Evolutionary conservation across 2,113 vertebrate species (phyloP).

Genomic region (Arizona elegans): DNA sequence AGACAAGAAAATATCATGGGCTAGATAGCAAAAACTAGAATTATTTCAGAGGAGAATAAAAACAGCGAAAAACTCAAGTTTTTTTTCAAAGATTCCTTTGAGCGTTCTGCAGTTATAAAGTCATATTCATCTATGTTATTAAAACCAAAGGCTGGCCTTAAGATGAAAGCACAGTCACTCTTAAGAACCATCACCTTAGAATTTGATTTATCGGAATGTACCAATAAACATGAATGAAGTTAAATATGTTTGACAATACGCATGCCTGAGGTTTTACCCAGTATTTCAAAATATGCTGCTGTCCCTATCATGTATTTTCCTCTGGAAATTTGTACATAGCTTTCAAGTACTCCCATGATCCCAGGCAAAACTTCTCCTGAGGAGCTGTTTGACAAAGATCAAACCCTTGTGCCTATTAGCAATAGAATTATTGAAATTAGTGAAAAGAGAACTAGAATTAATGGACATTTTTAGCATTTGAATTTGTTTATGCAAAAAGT

Average conservation of each 20-base stretch:
- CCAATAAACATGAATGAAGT: conserved; percentile 51
- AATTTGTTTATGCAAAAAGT: not conserved
- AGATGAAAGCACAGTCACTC: conserved; percentile 51
- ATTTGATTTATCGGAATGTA: conserved; percentile 62
- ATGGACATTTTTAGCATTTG: not conserved
- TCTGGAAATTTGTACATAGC: conserved; percentile 32
- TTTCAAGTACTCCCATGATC: conserved; percentile 24
- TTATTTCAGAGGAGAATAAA: conserved; percentile 23
- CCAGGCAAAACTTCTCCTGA: conserved; percentile 20
- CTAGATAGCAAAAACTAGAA: conserved; percentile 3
- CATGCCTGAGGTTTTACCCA: conserved; percentile 35
- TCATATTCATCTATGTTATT: conserved; percentile 43
- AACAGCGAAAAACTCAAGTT: not conserved
- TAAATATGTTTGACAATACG: conserved; percentile 50
- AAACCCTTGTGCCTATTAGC: not conserved
- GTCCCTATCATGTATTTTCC: not conserved
- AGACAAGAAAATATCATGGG: not conserved
- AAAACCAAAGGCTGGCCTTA: conserved; percentile 51
- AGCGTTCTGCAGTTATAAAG: conserved; percentile 40
- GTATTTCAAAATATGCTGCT: not conserved
- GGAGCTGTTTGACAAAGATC: not conserved
- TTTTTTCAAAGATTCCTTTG: not conserved
- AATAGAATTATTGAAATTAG: conserved; percentile 4
- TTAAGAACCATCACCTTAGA: conserved; percentile 37
- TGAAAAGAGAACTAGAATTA: not conserved